Evolutionary conservation across 1,140 invertebrate genomes (phyloP), one percentile per base, ranked within the genome.

Genomic region (Nylanderia fulva): DNA sequence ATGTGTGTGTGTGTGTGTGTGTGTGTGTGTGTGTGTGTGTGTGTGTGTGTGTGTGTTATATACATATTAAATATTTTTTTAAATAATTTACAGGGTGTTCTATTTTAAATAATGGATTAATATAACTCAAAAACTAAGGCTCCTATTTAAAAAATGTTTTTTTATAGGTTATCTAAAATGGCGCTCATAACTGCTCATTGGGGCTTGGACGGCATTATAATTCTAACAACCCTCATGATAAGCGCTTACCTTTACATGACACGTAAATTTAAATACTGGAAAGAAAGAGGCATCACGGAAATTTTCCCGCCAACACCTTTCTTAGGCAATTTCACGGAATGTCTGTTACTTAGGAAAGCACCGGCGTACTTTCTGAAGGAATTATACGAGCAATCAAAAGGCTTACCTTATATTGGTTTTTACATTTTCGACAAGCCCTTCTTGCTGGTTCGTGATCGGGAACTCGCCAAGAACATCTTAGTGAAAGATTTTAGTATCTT

Each of bases 401-500:
- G 79, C 1, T 5, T 87, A 15, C 87, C 84, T 13, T 94, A 91
- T 29, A 54, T 93, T 8, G 94, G 94, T 0, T 92, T 94, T 24
- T 95, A 93, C 39, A 68, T 93, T 0, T 91, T 95, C 11, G 91
- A 94, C 39, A 91, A 91, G 18, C 95, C 95, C 0, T 89, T 83
- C 2, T 71, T 96, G 0, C 33, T 96, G 3, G 15, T 95, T 1
- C 91, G 94, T 2, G 95, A 96, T 85, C 92, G 94, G 0, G 91
- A 95, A 7, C 71, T 95, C 0, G 85, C 95, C 0, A 95, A 95
- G 66, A 76, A 93, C 5, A 85, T 96, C 27, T 45, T 95, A 11
- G 89, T 95, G 1, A 95, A 95, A 80, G 95, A 96, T 69, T 96
- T 95, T 74, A 86, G 93, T 60, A 80, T 93, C 21, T 95, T 95